phyloP scores from a whole-genome alignment of 2,888 invertebrate genomes.

The Tethea ocularis region DNA sequence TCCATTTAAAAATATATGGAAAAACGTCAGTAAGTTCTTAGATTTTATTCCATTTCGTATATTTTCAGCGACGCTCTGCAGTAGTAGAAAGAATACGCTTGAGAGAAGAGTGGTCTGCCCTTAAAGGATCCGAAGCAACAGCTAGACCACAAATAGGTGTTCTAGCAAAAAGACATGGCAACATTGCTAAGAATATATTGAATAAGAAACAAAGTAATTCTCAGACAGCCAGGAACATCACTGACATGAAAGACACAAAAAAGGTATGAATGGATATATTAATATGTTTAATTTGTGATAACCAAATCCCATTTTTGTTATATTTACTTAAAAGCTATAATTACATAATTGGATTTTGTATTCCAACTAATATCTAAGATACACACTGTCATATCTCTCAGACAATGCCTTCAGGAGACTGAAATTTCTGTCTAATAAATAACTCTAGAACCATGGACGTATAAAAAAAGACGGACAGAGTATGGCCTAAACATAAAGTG shows the following conservation, averaged over 20 bases:
- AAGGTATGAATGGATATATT: not conserved
- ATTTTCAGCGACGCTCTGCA: slow-evolving; percentile 69
- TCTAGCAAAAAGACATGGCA: slow-evolving; percentile 12
- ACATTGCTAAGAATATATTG: slow-evolving; percentile 9
- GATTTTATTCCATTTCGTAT: not conserved
- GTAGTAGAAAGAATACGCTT: slow-evolving; percentile 65
- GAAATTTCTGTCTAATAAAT: too few relatives aligned
- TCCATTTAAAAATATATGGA: too few relatives aligned
- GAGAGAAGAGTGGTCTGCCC: slow-evolving; percentile 70
- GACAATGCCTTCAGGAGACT: too few relatives aligned
- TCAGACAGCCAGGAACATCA: not conserved
- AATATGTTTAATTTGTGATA: not conserved
- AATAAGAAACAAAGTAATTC: not conserved
- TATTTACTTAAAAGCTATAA: too few relatives aligned
- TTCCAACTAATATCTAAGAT: too few relatives aligned
- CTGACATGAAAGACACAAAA: not conserved
- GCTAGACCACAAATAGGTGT: slow-evolving; percentile 17
- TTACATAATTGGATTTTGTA: too few relatives aligned
- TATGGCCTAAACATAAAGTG: too few relatives aligned
- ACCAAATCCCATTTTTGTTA: too few relatives aligned
- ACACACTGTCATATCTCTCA: too few relatives aligned
- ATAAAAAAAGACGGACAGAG: too few relatives aligned
- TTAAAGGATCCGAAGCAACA: slow-evolving; percentile 52
- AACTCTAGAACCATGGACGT: too few relatives aligned
- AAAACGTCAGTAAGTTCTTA: too few relatives aligned